Evolutionary conservation across 2,797 vertebrate species (phyloP).

Genomic region (Xenopus petersii): DNA sequence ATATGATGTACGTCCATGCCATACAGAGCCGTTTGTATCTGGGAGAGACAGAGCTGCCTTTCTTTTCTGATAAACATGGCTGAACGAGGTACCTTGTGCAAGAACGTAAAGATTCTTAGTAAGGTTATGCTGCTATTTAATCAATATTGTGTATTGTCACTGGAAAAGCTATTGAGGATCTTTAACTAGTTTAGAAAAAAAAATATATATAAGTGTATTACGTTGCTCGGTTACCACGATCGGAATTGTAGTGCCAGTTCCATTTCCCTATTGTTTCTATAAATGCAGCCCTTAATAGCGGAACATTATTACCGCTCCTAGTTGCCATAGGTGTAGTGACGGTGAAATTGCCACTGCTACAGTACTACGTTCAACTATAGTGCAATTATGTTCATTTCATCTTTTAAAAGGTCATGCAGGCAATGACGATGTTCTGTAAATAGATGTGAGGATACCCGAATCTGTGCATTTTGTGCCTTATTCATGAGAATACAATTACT

Average conservation of each 20-base stretch:
- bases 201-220: not conserved
- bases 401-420: constrained; percentile 89
- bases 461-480: constrained; percentile 99
- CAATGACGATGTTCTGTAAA: constrained; percentile 90
- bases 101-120: constrained; percentile 56
- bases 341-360: constrained; percentile 58
- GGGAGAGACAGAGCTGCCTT: constrained; percentile 47
- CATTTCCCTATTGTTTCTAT: constrained; percentile 52
- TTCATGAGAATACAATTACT: constrained; percentile 81
- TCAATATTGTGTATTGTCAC: constrained; percentile 59
- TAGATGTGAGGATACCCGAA: constrained; percentile 93
- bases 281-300: constrained; percentile 37
- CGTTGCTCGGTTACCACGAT: not conserved
- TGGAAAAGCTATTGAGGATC: constrained; percentile 47
- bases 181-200: not conserved
- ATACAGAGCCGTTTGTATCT: constrained; percentile 53
- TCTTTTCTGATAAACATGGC: constrained; percentile 42
- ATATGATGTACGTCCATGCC: constrained; percentile 57
- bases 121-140: constrained; percentile 65
- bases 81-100: constrained; percentile 47
- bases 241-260: constrained; percentile 38
- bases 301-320: not conserved
- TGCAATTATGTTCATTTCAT: constrained; percentile 73
- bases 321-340: not conserved
- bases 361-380: constrained; percentile 62